These are phyloP conservation scores for Chrysochloris asiatica DNA, from an alignment of 2,113 vertebrate genomes.

Conservation along the genomic window DNA sequence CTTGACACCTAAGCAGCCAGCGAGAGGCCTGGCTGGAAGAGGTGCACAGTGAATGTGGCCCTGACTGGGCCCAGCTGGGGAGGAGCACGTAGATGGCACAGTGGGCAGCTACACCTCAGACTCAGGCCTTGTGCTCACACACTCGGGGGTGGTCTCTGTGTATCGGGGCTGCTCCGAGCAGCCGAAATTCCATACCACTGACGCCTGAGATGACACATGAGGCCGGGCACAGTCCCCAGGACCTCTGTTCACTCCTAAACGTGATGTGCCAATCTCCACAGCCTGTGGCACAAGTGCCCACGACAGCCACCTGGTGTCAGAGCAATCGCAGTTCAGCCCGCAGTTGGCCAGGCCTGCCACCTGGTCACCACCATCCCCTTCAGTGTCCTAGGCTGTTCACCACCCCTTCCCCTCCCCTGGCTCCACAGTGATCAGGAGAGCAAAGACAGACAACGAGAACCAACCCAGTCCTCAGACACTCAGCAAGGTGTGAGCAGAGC, in stretches of 20 bases:
- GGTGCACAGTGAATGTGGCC: background rate
- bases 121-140: background rate
- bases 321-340: background rate
- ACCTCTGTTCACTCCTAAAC: background rate
- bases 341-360: background rate
- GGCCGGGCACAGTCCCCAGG: background rate
- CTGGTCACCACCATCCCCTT: background rate
- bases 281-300: background rate
- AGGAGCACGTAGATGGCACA: too few species aligned
- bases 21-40: background rate
- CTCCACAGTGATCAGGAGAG: too few species aligned
- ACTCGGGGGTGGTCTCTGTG: background rate
- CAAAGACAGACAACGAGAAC: too few species aligned
- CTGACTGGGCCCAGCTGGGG: too few species aligned
- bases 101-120: background rate
- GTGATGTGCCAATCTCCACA: background rate
- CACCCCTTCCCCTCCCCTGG: too few species aligned
- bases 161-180: background rate
- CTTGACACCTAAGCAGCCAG: too few species aligned
- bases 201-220: fast-evolving
- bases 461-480: too few species aligned
- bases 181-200: fast-evolving
- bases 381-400: too few species aligned
- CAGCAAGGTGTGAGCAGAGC: too few species aligned
- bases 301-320: background rate